A percentile compares a stretch with the other conserved stretches of the same genome.
Conservation (phyloP, 2,797 vertebrate genomes). For the Coregonus ussuriensis region DNA sequence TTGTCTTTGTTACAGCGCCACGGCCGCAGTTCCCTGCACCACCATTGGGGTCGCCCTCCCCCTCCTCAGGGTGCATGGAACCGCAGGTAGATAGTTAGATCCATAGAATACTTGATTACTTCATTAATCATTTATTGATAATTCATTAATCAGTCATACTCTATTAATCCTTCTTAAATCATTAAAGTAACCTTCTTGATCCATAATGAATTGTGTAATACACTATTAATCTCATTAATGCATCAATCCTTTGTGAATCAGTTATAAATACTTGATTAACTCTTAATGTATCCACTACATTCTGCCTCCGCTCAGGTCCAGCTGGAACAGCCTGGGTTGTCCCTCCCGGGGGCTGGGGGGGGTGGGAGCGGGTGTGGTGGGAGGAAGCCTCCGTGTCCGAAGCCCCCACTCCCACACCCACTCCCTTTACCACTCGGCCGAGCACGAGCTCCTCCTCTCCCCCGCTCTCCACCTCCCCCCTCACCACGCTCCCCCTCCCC, state of each 20-base stretch:
- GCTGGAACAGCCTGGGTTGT: conserved; percentile 91
- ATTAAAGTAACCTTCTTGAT: neutral
- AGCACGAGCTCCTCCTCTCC: conserved; percentile 90
- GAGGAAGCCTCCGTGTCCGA: conserved; percentile 73
- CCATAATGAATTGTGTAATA: neutral
- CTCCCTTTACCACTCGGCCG: conserved; percentile 71
- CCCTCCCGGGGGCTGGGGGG: conserved; percentile 66
- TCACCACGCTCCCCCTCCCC: conserved; percentile 27
- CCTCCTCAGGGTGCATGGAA: conserved; percentile 78
- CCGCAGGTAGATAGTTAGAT: conserved; percentile 70
- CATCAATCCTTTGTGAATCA: too few species aligned
- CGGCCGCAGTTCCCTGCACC: conserved; percentile 81
- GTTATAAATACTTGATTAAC: too few species aligned
- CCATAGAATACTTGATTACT: neutral
- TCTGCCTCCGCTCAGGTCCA: conserved; percentile 70
- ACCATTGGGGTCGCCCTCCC: conserved; percentile 85
- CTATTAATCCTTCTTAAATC: conserved; percentile 6
- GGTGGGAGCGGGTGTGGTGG: conserved; percentile 56
- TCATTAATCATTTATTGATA: conserved; percentile 28
- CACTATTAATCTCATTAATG: too few species aligned
- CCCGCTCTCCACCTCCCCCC: conserved; percentile 56
- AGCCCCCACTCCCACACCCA: conserved; percentile 67
- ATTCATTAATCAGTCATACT: conserved; percentile 8
- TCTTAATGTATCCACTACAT: neutral
- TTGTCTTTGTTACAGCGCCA: conserved; percentile 63